Evolutionary conservation across 2,888 invertebrate genomes (phyloP), one percentile per base, ranked within the genome.

Genomic region (Priocnemis perturbator): DNA sequence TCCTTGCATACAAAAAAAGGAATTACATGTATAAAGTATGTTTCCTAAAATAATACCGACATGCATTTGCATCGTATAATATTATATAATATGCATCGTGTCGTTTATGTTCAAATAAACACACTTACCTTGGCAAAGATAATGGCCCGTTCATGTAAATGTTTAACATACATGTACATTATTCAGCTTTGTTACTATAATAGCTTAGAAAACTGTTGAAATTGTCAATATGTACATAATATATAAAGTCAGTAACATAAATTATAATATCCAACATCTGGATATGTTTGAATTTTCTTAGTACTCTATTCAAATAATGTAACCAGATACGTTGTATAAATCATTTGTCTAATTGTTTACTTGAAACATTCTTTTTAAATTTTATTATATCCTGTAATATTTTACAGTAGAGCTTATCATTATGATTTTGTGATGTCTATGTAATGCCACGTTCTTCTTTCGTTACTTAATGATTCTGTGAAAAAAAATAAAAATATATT

Each of bases 181-280:
- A 73, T 71, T 63, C 66, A 69, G 66, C 50, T 73, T 77, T 73
- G 53, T 67, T 70, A 70, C n/a, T 48, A 68, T 61, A 59, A 21
- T 70, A 63, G 74, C 64, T 75, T 75, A 74, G 60, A 48, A 9
- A 65, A 56, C 60, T 63, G 71, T 68, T 76, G 62, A 73, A 67
- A 66, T 45, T 77, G 69, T 76, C 61, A 62, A 74, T 76, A 67
- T 76, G 75, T 76, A 76, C 52, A 76, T 75, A 76, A 72, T 72
- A 69, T 60, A 71, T 21, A 14, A 64, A 62, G 26, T 63, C 57
- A n/a, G 2, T 58, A 14, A 58, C 19, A 45, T 37, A 44, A 58
- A 37, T 21, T 20, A 20, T 44, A 44, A 11, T 37, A 11, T 37
- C 37, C 7, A 4, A 4, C 26, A 37, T 37, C 11, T 9, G 37